phyloP scores from a whole-genome alignment of 2,888 invertebrate genomes.

The Spodoptera picta region DNA sequence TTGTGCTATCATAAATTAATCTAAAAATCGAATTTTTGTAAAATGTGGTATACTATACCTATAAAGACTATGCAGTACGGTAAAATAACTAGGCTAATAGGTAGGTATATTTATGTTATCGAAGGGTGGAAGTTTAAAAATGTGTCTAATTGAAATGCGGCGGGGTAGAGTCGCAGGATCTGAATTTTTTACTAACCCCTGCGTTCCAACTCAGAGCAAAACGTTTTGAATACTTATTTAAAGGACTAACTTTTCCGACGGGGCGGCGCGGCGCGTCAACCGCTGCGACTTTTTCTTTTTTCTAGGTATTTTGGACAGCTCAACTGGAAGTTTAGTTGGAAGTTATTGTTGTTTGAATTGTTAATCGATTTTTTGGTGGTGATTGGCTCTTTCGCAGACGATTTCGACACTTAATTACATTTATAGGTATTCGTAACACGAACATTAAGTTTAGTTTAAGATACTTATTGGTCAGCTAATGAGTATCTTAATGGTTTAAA shows the following conservation, averaged over 20 bases:
- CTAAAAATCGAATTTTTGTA: too few relatives aligned
- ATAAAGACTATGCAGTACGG: slow-evolving; percentile 5
- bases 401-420: neutral
- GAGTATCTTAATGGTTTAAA: too few relatives aligned
- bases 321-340: neutral
- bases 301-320: slow-evolving; percentile 2
- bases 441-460: too few relatives aligned
- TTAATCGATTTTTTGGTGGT: neutral
- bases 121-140: slow-evolving; percentile 45
- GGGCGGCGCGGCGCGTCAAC: neutral
- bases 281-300: slow-evolving; percentile 17
- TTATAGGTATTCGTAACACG: too few relatives aligned
- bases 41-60: too few relatives aligned
- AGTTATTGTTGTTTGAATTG: neutral
- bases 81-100: slow-evolving; percentile 16
- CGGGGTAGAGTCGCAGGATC: slow-evolving; percentile 7
- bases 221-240: slow-evolving; percentile 50
- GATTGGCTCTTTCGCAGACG: neutral
- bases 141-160: slow-evolving; percentile 58
- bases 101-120: slow-evolving; percentile 10
- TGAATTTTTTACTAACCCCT: slow-evolving; percentile 60
- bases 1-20: too few relatives aligned
- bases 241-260: slow-evolving; percentile 45
- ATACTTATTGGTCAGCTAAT: too few relatives aligned
- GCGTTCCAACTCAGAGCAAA: slow-evolving; percentile 21